Base-by-base conservation (phyloP, 2,113 vertebrate genomes). In the Reinhardtius hippoglossoides region DNA sequence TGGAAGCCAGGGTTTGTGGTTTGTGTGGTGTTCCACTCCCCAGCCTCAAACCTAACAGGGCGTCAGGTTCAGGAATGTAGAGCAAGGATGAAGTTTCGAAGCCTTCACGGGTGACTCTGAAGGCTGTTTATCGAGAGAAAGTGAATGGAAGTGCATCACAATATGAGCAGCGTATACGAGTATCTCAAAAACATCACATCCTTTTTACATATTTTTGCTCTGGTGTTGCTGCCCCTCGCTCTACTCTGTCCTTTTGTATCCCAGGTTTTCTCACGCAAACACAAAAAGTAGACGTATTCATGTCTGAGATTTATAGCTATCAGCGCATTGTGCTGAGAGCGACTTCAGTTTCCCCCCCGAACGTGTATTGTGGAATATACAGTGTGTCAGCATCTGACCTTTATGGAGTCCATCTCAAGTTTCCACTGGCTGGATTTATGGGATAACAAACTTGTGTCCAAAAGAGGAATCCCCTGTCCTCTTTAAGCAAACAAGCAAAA, bases 21-120 rank as follows among this genome's bases (percentile, higher is more conserved):
- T 68, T 86, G 81, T 80, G 76, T 59, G 72, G 83, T 72, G 75
- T 75, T 86, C 79, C 74, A 71, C 46, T 87, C 81, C 69, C 72
- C 76, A 79, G 85, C 75, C 80, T 74, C 73, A 69, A 79, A 82
- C 81, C 84, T 88, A 83, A 88, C 79, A 87, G 87, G 89, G 87
- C 76, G 71, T 74, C 78, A 84, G 79, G 78, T 84, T 88, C 78
- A 79, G 89, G 90, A 93, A 92, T 92, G 91, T 87, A 82, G 86
- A 89, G 73, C 79, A 80, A 76, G 87, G 75, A 92, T 89, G 81
- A 86, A 74, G 86, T 92, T 94, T 91, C 74, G 52, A 76, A 82
- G 74, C 59, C 62, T 82, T 88, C 59, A 78, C 61, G 70, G 84
- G 74, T 62, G 73, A 62, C 79, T 84, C 72, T 44, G 59, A 59